A percentile compares a stretch with the other conserved stretches of the same genome.
Conservation (phyloP, 2,888 invertebrate species). For the Dynastes tityus region DNA sequence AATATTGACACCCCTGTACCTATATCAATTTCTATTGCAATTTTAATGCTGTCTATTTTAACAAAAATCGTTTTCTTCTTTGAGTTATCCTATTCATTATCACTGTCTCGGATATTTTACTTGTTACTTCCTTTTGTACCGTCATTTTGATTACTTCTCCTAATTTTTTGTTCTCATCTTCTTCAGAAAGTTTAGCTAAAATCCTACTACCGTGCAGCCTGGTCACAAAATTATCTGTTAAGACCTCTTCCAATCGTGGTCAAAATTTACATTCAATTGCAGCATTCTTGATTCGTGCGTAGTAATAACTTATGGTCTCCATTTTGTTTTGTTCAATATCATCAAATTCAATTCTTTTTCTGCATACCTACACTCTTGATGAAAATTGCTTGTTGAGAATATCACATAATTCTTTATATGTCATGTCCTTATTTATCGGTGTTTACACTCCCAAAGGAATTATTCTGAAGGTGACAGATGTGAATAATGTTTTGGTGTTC, state of each 20-base stretch:
- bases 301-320: constrained; percentile 55
- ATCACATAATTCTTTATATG: too few relatives aligned
- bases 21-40: too few relatives aligned
- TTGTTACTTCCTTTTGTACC: constrained; percentile 48
- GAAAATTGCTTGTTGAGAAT: too few relatives aligned
- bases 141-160: constrained; percentile 48
- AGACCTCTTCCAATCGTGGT: constrained; percentile 38
- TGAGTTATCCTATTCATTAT: not conserved
- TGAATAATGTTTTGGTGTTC: too few relatives aligned
- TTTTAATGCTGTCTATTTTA: too few relatives aligned
- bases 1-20: too few relatives aligned
- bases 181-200: constrained; percentile 53
- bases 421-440: too few relatives aligned
- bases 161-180: constrained; percentile 51
- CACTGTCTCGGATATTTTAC: not conserved
- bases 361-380: not conserved
- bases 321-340: constrained; percentile 53
- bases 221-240: constrained; percentile 55
- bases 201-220: constrained; percentile 50
- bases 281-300: constrained; percentile 54
- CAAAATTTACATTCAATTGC: constrained; percentile 58
- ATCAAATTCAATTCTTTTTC: constrained; percentile 56
- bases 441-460: too few relatives aligned
- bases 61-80: not conserved
- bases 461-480: too few relatives aligned